phyloP scores from a whole-genome alignment of 1,140 invertebrate species.

The Nephotettix cincticeps region DNA sequence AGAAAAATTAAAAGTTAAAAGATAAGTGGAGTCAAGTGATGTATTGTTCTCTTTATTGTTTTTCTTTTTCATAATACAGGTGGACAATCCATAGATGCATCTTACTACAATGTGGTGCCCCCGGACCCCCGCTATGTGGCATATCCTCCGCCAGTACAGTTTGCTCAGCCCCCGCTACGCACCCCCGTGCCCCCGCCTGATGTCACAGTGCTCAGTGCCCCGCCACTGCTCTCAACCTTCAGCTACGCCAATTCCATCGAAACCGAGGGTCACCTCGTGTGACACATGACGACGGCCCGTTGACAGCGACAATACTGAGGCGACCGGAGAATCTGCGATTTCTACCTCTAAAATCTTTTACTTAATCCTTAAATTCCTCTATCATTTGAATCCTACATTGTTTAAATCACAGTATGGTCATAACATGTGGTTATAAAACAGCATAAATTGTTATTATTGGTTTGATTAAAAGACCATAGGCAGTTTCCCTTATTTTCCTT shows the following conservation, averaged over 20 bases:
- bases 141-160: slow-evolving; percentile 47
- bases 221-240: slow-evolving; percentile 48
- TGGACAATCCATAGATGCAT: slow-evolving; percentile 32
- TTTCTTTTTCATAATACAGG: no score
- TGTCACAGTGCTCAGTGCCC: slow-evolving; percentile 44
- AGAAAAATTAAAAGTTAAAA: no score
- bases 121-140: slow-evolving; percentile 49
- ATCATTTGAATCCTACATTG: no score
- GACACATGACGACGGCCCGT: slow-evolving; percentile 35
- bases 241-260: slow-evolving; percentile 43
- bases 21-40: no score
- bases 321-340: slow-evolving; percentile 7
- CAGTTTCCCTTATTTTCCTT: no score
- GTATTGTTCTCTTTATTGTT: no score
- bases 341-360: no score
- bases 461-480: no score
- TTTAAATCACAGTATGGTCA: no score
- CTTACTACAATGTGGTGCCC: slow-evolving; percentile 44
- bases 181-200: slow-evolving; percentile 43
- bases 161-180: slow-evolving; percentile 41
- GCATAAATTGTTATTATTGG: no score
- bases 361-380: no score
- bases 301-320: slow-evolving; percentile 23
- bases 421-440: no score
- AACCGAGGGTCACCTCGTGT: slow-evolving; percentile 49